Conservation (phyloP, 2,888 invertebrate species). For the Bellardia bayeri region DNA sequence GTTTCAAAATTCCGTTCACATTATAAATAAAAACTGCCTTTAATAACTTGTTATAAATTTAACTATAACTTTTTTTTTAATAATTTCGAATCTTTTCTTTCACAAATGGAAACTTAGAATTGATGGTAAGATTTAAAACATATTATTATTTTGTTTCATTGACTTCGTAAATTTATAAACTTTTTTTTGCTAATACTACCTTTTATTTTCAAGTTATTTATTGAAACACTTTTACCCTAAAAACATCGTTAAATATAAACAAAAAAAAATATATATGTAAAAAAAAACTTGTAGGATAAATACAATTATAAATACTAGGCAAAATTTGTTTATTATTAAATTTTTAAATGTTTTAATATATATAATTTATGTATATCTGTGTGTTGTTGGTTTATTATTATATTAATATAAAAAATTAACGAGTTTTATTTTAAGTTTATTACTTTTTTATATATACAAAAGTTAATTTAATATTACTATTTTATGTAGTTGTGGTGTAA, state of each 20-base stretch:
- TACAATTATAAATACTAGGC: slow-evolving; percentile 63
- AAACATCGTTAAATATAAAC: slow-evolving; percentile 52
- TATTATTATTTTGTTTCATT: too few relatives aligned
- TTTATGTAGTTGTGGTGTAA: slow-evolving; percentile 46
- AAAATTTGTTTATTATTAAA: slow-evolving; percentile 49
- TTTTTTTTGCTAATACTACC: too few relatives aligned
- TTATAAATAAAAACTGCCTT: too few relatives aligned
- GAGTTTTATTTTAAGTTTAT: slow-evolving; percentile 55
- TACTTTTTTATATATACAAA: slow-evolving; percentile 65
- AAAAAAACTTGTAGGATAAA: slow-evolving; percentile 35
- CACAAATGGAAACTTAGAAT: too few relatives aligned
- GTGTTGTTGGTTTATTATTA: slow-evolving; percentile 10
- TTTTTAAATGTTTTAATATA: slow-evolving; percentile 39
- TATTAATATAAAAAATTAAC: slow-evolving; percentile 70
- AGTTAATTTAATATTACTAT: slow-evolving; percentile 31
- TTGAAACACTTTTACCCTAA: background rate
- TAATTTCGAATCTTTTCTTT: too few relatives aligned
- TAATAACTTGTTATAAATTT: too few relatives aligned
- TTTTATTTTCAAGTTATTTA: background rate
- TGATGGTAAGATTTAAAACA: too few relatives aligned
- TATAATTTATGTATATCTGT: slow-evolving; percentile 47
- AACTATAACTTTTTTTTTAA: too few relatives aligned
- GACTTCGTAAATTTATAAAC: too few relatives aligned
- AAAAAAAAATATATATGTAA: slow-evolving; percentile 12
- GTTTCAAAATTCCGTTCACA: too few relatives aligned